Percentiles rank a stretch among this genome's conserved stretches.
Evolutionary conservation across 2,888 invertebrate species (phyloP).

Genomic region (Camptogramma bilineatum): DNA sequence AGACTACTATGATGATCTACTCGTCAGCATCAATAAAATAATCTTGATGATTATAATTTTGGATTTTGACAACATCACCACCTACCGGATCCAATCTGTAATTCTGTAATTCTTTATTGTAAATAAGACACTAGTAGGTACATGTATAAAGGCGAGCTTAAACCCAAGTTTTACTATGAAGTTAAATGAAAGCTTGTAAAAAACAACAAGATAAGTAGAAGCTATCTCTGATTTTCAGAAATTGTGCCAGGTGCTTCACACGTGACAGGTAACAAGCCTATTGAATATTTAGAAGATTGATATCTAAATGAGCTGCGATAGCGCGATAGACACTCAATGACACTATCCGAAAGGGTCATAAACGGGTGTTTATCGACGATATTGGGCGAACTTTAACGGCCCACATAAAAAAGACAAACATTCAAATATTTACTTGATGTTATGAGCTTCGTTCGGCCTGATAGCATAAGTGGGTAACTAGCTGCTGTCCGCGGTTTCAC

Average conservation of each 20-base stretch:
- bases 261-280: neutral
- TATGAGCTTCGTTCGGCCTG: constrained; percentile 17
- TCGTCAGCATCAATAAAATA: too few relatives aligned
- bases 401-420: constrained; percentile 49
- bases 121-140: too few relatives aligned
- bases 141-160: too few relatives aligned
- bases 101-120: too few relatives aligned
- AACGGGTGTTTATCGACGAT: constrained; percentile 57
- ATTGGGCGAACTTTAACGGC: constrained; percentile 57
- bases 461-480: constrained; percentile 1
- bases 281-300: neutral
- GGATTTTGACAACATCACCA: too few relatives aligned
- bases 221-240: too few relatives aligned
- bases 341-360: constrained; percentile 31
- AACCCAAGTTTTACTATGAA: too few relatives aligned
- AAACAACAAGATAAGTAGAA: too few relatives aligned
- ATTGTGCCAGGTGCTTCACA: neutral
- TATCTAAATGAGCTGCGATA: constrained; percentile 12
- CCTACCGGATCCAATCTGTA: too few relatives aligned
- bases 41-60: too few relatives aligned
- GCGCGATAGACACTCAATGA: constrained; percentile 15
- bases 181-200: too few relatives aligned
- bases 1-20: too few relatives aligned
- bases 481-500: neutral
- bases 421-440: constrained; percentile 40